Percentiles rank a stretch among this genome's conserved stretches.
phyloP scores from a whole-genome alignment of 2,113 vertebrate genomes.

The Mormyrus iriodes region DNA sequence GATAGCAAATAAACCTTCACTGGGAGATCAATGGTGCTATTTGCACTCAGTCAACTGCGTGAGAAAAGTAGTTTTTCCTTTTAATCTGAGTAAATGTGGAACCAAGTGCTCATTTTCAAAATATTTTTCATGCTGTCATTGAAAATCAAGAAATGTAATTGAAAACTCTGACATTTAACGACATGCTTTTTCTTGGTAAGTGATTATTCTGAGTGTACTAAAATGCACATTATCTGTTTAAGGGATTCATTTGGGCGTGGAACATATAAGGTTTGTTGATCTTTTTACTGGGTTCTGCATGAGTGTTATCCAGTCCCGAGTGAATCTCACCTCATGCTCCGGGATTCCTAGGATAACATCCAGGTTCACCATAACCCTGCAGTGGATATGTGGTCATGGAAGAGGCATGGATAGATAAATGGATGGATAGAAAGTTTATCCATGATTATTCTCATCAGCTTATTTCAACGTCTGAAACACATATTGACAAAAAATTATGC shows the following conservation, averaged over 20 bases:
- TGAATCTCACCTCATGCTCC: not conserved
- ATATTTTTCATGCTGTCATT: not conserved
- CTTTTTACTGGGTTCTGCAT: not conserved
- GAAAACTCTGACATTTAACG: not conserved
- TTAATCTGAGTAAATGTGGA: not conserved
- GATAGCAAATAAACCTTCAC: slow-evolving; percentile 8
- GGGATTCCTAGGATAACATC: not conserved
- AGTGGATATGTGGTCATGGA: not conserved
- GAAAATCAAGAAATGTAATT: slow-evolving; percentile 9
- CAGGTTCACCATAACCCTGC: not conserved
- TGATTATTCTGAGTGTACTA: not conserved
- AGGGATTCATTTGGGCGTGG: not conserved
- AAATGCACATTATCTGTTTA: not conserved
- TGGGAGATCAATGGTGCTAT: slow-evolving; percentile 9
- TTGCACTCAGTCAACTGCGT: not conserved
- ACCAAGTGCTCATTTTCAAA: not conserved
- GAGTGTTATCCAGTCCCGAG: not conserved
- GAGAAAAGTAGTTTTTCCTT: not conserved
- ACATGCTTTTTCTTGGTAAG: slow-evolving; percentile 1
- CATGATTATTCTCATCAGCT: not conserved
- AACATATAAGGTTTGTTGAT: not conserved
- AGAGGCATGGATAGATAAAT: not conserved
- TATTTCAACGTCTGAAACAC: not conserved
- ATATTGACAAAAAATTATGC: not conserved
- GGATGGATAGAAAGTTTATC: not conserved